Conservation (phyloP, 2,113 vertebrate genomes). For the Lycaon pictus region DNA sequence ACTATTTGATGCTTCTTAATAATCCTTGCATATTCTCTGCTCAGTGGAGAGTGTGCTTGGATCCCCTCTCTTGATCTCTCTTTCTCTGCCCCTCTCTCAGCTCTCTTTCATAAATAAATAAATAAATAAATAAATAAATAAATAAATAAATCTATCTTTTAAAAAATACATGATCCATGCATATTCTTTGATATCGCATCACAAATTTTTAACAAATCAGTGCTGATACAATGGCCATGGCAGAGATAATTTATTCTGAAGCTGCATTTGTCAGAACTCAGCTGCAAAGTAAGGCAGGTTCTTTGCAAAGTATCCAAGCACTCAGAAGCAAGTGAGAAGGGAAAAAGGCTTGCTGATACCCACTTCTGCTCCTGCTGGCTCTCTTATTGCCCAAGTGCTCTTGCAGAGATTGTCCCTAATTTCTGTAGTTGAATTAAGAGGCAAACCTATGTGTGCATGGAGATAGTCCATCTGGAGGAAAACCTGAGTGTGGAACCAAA, state of each 20-base stretch:
- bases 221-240: background rate
- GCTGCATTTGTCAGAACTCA: background rate
- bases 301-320: background rate
- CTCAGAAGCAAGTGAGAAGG: background rate
- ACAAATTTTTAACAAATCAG: background rate
- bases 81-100: background rate
- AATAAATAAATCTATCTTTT: background rate
- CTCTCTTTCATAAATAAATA: background rate
- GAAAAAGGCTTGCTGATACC: background rate
- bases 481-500: constrained; percentile 42
- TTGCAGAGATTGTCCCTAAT: background rate
- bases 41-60: background rate
- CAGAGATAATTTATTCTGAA: constrained; percentile 33
- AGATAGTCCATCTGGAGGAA: constrained; percentile 66
- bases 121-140: background rate
- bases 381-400: background rate
- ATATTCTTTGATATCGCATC: background rate
- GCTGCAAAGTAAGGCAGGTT: background rate
- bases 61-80: background rate
- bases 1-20: background rate
- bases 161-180: background rate
- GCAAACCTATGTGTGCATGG: constrained; percentile 1
- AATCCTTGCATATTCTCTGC: background rate
- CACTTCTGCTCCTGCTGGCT: background rate
- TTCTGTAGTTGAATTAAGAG: constrained; percentile 63